Percentiles rank a stretch among this genome's conserved stretches.
These are phyloP conservation scores for Ceratosolen fusciceps DNA, from an alignment of 1,140 invertebrate species.

Conservation along the genomic window DNA sequence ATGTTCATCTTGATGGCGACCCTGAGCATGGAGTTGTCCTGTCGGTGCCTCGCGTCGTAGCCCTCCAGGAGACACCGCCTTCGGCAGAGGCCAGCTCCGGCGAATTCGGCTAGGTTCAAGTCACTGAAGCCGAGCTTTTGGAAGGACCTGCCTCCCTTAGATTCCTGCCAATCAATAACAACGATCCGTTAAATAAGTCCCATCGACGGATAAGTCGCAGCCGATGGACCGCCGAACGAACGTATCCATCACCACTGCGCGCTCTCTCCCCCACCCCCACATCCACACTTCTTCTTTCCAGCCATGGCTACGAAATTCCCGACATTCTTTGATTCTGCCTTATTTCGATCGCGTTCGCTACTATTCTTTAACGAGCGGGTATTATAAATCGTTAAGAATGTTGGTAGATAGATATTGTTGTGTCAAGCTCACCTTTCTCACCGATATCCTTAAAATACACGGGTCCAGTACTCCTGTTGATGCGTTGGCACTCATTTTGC, in stretches of 20 bases:
- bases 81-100: conserved; percentile 88
- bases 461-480: conserved; percentile 94
- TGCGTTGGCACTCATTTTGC: conserved; percentile 97
- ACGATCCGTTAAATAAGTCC: too few relatives aligned
- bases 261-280: too few relatives aligned
- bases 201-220: too few relatives aligned
- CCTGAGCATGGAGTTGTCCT: conserved; percentile 95
- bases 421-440: conserved; percentile 94
- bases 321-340: too few relatives aligned
- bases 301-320: too few relatives aligned
- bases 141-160: conserved; percentile 90
- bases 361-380: too few relatives aligned
- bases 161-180: conserved; percentile 73
- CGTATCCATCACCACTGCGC: too few relatives aligned
- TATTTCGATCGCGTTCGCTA: too few relatives aligned
- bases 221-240: too few relatives aligned
- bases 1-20: conserved; percentile 94
- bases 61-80: conserved; percentile 93
- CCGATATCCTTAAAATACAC: conserved; percentile 91
- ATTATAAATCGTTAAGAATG: too few relatives aligned
- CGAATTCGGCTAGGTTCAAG: conserved; percentile 96
- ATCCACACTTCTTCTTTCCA: too few relatives aligned
- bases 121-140: conserved; percentile 97
- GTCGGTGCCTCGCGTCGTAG: conserved; percentile 90
- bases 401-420: too few relatives aligned